Conservation (phyloP, 1,140 invertebrate species). For the Mylabris phalerata region DNA sequence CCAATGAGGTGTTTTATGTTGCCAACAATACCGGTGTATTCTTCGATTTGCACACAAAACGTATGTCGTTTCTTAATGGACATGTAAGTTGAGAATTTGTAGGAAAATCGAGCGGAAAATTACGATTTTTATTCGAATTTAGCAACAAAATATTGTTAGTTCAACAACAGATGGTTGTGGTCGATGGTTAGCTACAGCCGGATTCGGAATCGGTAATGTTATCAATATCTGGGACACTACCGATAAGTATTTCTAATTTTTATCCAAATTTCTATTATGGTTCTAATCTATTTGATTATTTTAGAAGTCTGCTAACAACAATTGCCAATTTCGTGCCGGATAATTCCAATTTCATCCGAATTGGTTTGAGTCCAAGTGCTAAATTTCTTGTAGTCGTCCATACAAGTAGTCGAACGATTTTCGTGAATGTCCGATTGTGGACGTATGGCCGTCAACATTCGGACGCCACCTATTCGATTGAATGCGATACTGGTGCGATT, state of each 20-base stretch:
- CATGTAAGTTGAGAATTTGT: constrained; percentile 43
- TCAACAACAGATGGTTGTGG: constrained; percentile 42
- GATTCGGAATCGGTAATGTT: constrained; percentile 46
- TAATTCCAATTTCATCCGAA: constrained; percentile 38
- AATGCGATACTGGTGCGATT: not conserved
- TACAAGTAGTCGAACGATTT: constrained; percentile 32
- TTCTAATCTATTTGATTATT: constrained; percentile 8
- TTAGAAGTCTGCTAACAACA: constrained; percentile 45
- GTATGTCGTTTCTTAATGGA: constrained; percentile 49
- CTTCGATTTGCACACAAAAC: constrained; percentile 47
- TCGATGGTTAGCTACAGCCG: constrained; percentile 49
- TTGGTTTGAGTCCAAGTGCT: constrained; percentile 47
- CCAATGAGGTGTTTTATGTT: constrained; percentile 45
- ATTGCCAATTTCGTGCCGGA: constrained; percentile 46
- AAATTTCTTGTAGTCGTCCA: constrained; percentile 50
- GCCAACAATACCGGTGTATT: constrained; percentile 47
- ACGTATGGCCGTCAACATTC: constrained; percentile 36
- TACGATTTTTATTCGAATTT: not conserved
- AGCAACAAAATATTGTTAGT: constrained; percentile 36
- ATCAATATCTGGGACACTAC: constrained; percentile 51
- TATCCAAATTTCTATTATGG: too few species aligned
- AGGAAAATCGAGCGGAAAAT: too few species aligned
- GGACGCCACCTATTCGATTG: not conserved
- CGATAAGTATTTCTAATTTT: constrained; percentile 29
- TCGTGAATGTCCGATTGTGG: constrained; percentile 52